A percentile compares a stretch with the other conserved stretches of the same genome.
phyloP scores from a whole-genome alignment of 2,797 vertebrate species.

The Spea hammondii region DNA sequence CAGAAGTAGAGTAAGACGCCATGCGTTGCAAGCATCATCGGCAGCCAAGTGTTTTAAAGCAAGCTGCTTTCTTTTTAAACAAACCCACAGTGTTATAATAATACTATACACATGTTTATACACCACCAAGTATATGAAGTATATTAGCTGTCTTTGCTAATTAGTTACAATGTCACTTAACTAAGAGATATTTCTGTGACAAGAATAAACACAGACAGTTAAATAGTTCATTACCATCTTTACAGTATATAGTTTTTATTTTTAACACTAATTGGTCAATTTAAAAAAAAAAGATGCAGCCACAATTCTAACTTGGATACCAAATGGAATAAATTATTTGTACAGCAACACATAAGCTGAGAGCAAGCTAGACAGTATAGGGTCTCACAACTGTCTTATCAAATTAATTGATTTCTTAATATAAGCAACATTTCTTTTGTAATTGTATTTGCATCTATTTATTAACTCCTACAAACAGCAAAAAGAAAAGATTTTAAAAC shows the following conservation, averaged over 20 bases:
- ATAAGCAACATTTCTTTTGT: neutral
- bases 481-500: neutral
- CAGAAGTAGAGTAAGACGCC: neutral
- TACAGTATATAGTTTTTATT: constrained; percentile 18
- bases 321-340: constrained; percentile 6
- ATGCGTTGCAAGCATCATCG: constrained; percentile 21
- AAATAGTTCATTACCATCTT: neutral
- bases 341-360: constrained; percentile 9
- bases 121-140: neutral
- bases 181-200: neutral
- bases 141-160: neutral
- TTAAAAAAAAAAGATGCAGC: constrained; percentile 6
- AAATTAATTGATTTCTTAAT: constrained; percentile 4
- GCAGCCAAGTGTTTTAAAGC: constrained; percentile 35
- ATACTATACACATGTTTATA: constrained; percentile 11
- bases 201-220: neutral
- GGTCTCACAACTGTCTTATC: constrained; percentile 1
- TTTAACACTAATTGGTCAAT: constrained; percentile 15
- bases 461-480: neutral
- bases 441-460: neutral
- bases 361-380: neutral
- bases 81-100: constrained; percentile 15
- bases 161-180: neutral
- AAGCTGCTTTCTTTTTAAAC: constrained; percentile 23
- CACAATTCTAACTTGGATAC: neutral